Evolutionary conservation across 23 tunicate species (phyloP), one percentile per base, ranked within the genome.

Genomic region (Clavelina lepadiformis): DNA sequence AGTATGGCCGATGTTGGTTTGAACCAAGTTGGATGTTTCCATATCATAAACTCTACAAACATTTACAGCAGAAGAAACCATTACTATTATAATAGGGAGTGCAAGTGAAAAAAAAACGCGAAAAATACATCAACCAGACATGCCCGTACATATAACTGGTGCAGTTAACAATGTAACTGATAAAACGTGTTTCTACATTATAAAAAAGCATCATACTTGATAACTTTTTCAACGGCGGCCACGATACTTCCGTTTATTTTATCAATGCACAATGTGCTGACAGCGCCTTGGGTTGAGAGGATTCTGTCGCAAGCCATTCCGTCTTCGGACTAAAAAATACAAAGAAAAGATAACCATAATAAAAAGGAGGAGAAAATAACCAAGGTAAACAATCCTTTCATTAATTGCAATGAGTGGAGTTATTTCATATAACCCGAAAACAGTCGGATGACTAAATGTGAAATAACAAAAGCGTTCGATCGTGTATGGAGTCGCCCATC

Each of bases 1-100:
- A 1, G 83, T 69, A 47, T 89, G 97, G 33, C 97, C 97, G 33
- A 81, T 78, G 38, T 89, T 89, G 7, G 83, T 81, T 57, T 89
- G 97, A 32, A 89, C 91, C 35, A 89, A 38, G 58, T 89, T 75
- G 11, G 65, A 51, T 3, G 89, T 81, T 18, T 89, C 97, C 82
- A 89, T 35, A 56, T 89, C 97, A 70, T 81, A 89, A 1, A 89
- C 97, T 46, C 97, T 89, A 58, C 11, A 66, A 66, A 66, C 50
- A 37, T 34, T 28, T 41, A 11, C 15, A 41, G 15, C 15, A 11
- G 49, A 11, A 41, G 11, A 41, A 41, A 41, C 11, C 15, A 11
- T 15, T 11, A 41, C 11, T 11, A 11, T 11, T 15, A 41, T 41
- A 11, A n/a, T n/a, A n/a, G n/a, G n/a, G n/a, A n/a, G n/a, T n/a